A percentile compares a stretch with the other conserved stretches of the same genome.
phyloP scores from a whole-genome alignment of 2,888 invertebrate genomes.

The Congeria kusceri region DNA sequence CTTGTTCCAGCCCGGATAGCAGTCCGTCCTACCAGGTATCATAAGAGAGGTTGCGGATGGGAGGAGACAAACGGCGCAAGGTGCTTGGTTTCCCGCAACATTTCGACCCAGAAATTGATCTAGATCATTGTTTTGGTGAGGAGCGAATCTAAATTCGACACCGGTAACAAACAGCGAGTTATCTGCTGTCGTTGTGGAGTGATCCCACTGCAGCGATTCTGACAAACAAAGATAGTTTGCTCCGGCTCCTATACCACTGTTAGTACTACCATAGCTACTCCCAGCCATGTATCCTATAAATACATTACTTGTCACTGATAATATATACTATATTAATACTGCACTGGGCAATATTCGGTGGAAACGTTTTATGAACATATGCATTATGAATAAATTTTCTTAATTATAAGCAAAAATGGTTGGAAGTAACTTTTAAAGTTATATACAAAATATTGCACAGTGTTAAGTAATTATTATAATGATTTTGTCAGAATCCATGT shows the following conservation, averaged over 20 bases:
- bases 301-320: too few species aligned
- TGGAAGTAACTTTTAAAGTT: too few species aligned
- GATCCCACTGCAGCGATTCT: constrained; percentile 20
- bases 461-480: too few species aligned
- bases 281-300: constrained; percentile 33
- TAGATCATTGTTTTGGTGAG: neutral
- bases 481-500: too few species aligned
- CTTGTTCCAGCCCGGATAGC: constrained; percentile 37
- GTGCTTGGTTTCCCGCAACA: constrained; percentile 9
- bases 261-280: neutral
- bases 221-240: constrained; percentile 32
- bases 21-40: constrained; percentile 35
- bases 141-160: constrained; percentile 21
- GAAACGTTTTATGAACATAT: too few species aligned
- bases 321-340: too few species aligned
- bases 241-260: neutral
- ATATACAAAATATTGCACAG: too few species aligned
- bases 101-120: constrained; percentile 19
- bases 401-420: too few species aligned
- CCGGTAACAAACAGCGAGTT: constrained; percentile 14
- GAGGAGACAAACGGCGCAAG: constrained; percentile 18
- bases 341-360: too few species aligned
- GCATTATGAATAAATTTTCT: too few species aligned
- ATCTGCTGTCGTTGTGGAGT: constrained; percentile 17
- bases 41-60: constrained; percentile 11